Evolutionary conservation across 1,140 invertebrate species (phyloP), one percentile per base, ranked within the genome.

Genomic region (Globodera rostochiensis): DNA sequence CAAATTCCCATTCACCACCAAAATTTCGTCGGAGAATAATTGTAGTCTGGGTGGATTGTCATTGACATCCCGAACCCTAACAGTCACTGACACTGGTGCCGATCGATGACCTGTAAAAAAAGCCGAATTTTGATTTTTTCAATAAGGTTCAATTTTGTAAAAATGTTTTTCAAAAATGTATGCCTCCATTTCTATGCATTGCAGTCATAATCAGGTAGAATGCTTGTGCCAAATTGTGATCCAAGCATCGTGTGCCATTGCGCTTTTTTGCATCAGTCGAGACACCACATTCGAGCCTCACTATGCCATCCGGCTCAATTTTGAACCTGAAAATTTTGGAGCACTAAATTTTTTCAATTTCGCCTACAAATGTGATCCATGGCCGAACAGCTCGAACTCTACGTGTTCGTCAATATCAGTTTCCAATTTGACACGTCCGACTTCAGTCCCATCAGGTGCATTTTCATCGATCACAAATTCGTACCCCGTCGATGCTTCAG

Each of bases 21-120:
- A 36, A 74, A 82, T 83, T 25, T 76, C 79, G 15, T 77, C 50
- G 50, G 80, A 75, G 67, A 80, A 67, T 9, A 82, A n/a, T 9
- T 11, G 21, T 47, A 82, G 8, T n/a, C 21, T 25, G 21, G 81
- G 81, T 11, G 76, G 46, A 67, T 82, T 82, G 53, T 82, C 81
- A 66, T 82, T 82, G 9, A 60, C 81, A 53, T 82, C 81, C 46
- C n/a, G 66, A 25, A 84, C 67, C 25, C 49, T 47, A 57, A 82
- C 50, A 46, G 70, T 57, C 3, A 82, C 21, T 11, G 81, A 80
- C 81, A 45, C 57, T 79, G 80, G 69, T 69, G 71, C 60, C 47
- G 36, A 82, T 3, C 7, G n/a, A 11, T 60, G 45, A 3, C 67
- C 19, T 8, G 45, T n/a, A n/a, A 83, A n/a, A 19, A 25, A 6